Conservation (phyloP, 2,797 vertebrate species). For the Ciconia nigra region DNA sequence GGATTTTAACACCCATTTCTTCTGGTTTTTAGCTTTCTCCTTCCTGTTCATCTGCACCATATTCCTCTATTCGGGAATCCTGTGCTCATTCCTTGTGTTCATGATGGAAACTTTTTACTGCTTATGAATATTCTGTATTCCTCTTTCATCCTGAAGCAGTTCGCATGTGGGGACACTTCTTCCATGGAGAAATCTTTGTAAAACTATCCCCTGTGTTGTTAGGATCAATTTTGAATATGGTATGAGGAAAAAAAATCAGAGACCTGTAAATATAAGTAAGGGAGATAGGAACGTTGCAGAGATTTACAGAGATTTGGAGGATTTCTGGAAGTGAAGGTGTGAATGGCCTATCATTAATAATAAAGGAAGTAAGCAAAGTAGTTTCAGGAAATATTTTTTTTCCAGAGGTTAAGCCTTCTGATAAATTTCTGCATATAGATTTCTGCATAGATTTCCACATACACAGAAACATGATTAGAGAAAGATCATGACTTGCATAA, state of each 20-base stretch:
- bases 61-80: neutral
- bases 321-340: neutral
- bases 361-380: neutral
- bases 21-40: neutral
- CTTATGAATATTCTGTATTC: neutral
- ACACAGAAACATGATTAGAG: neutral
- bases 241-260: neutral
- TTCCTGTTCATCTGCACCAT: neutral
- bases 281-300: neutral
- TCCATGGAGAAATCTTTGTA: neutral
- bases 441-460: neutral
- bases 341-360: neutral
- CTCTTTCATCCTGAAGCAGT: neutral
- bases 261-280: neutral
- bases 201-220: neutral
- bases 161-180: neutral
- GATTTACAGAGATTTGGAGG: neutral
- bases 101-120: neutral
- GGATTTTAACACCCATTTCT: neutral
- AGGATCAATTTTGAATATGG: neutral
- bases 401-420: neutral
- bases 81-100: neutral
- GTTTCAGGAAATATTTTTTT: fast-evolving
- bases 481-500: neutral
- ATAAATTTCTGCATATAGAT: neutral